These are phyloP conservation scores for Liopterus haemorrhoidalis DNA, from an alignment of 2,888 invertebrate genomes.

Conservation along the genomic window DNA sequence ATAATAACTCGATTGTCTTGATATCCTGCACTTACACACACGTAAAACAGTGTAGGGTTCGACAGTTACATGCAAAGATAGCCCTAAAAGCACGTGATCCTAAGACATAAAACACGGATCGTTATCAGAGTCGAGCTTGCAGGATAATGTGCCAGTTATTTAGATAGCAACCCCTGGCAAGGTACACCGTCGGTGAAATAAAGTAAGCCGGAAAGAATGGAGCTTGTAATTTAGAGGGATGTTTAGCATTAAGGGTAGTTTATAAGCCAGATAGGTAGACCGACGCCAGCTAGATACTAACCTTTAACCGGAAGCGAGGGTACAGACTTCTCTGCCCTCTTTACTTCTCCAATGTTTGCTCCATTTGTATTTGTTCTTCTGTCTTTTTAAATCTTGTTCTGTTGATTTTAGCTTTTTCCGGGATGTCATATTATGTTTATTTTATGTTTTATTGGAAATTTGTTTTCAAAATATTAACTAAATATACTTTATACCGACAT, in stretches of 20 bases:
- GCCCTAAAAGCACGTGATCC: no score
- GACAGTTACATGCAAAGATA: no score
- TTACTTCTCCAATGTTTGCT: conserved; percentile 12
- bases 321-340: no score
- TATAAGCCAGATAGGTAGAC: conserved; percentile 40
- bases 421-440: no score
- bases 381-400: neutral
- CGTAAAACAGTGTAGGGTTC: no score
- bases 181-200: conserved; percentile 43
- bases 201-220: conserved; percentile 48
- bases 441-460: no score
- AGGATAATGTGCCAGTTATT: conserved; percentile 48
- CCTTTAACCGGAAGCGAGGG: conserved; percentile 19
- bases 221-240: conserved; percentile 51
- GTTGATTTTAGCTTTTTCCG: no score
- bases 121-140: conserved; percentile 34
- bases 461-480: no score
- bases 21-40: no score
- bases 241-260: conserved; percentile 50
- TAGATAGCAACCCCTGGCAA: conserved; percentile 33
- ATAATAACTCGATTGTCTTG: no score
- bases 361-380: conserved; percentile 1
- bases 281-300: conserved; percentile 11
- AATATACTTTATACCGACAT: no score
- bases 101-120: no score